Evolutionary conservation across 1,140 invertebrate genomes (phyloP), one percentile per base, ranked within the genome.

Genomic region (Pogonognathellus flavescens): DNA sequence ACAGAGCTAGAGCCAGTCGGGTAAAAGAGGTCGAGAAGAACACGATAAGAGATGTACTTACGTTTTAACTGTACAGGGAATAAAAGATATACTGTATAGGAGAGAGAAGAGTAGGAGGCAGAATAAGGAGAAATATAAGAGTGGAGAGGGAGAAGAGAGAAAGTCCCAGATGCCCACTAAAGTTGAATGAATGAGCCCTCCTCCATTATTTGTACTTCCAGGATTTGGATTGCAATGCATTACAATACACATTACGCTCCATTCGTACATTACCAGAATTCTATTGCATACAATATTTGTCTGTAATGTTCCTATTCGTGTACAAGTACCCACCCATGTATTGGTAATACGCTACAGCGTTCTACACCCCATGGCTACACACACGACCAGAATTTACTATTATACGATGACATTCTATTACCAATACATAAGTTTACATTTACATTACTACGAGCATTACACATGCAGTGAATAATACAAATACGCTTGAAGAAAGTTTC

Each of bases 141-240:
- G 53, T 57, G 53, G 2, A 14, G 2, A 4, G n/a, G 53, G 53
- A 14, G 53, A 13, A 57, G 53, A 49, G 31, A 16, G 31, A 4
- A 76, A 76, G 13, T 76, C 70, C 70, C 70, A 76, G 70, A 76
- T 49, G 70, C 16, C 31, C 70, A 76, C 70, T 76, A 76, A 76
- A 76, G 41, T 31, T 50, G 70, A 31, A 76, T 76, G 70, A 76
- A 76, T 76, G 41, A 31, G 66, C 41, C 41, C 31, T 76, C 16
- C 41, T 76, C 70, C 41, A 41, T 76, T 50, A 49, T 50, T 76
- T 76, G 25, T 50, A 49, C 16, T 50, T 76, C 31, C 10, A 50
- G 70, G 31, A 76, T 76, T 76, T 76, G 70, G 70, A 76, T 76
- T 76, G 70, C 70, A 76, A 76, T 50, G 70, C 70, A 76, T 76